Evolutionary conservation across 2,888 invertebrate species (phyloP), one percentile per base, ranked within the genome.

Genomic region (Sialis lutaria): DNA sequence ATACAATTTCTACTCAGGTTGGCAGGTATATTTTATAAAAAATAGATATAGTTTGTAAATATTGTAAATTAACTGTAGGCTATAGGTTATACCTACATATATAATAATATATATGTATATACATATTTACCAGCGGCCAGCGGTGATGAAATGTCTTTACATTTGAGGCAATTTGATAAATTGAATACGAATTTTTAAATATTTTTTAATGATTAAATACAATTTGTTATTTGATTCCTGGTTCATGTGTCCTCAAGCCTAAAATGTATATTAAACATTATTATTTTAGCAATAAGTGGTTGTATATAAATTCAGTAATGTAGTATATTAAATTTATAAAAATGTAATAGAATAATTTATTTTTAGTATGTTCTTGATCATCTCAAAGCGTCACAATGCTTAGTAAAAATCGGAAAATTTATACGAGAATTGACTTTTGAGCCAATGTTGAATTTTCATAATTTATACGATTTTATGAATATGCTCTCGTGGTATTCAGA

Each of bases 381-480:
- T 58, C 67, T 80, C 57, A 67, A 82, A 49, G 77, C 82, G 0
- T 81, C 83, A 52, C 66, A 75, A 50, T 86, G 84, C 54, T 65
- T 87, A 37, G 71, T 75, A 40, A 72, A 73, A 51, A 73, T 86
- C 30, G 86, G 86, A 0, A 67, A 65, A 44, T 69, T 76, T 56
- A 73, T 87, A 55, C 71, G 77, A 49, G 70, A 71, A 7, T 64
- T 88, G 33, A 71, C 79, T 10, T 77, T 89, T 53, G 72, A 76
- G 33, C 86, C 86, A 1, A 79, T 79, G 68, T 67, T 75, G 49
- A 85, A 86, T 60, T 83, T 86, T 55, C 81, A 82, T 61, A 87
- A 87, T 60, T 70, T 88, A 40, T 86, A 81, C 60, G 86, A 87
- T 60, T 88, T 88, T 57, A 82, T 88, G 75, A 79, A 82, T 48